phyloP scores from a whole-genome alignment of 1,140 invertebrate species.

The Whitmania pigra region DNA sequence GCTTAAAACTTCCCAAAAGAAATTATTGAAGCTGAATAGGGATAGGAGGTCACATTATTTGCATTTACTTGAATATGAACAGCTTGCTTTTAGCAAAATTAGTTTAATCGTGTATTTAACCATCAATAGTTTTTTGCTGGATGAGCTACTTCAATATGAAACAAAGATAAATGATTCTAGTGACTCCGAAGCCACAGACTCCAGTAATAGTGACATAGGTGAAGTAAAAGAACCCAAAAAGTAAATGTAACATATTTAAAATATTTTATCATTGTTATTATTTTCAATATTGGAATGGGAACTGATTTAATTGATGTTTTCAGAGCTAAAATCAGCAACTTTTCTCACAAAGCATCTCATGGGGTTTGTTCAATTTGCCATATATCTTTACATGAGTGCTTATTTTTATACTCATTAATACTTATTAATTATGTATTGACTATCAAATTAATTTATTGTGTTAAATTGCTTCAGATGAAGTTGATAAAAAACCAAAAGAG shows the following conservation, averaged over 20 bases:
- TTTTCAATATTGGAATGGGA: background rate
- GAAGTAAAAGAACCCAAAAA: background rate
- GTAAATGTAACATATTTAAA: background rate
- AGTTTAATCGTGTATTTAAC: background rate
- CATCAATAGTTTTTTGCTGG: background rate
- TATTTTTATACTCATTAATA: too few species aligned
- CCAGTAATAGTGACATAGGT: background rate
- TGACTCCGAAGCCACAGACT: constrained; percentile 4
- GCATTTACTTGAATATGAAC: background rate
- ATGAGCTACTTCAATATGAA: constrained; percentile 5
- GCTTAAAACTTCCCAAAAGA: constrained; percentile 4
- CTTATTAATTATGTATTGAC: too few species aligned
- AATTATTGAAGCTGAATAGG: constrained; percentile 7
- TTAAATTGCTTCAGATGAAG: too few species aligned
- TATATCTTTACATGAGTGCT: too few species aligned
- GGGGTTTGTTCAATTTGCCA: background rate
- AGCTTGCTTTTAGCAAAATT: background rate
- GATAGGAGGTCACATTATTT: background rate
- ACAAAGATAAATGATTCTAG: background rate
- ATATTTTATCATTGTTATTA: background rate
- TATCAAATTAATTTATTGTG: too few species aligned
- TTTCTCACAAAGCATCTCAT: background rate
- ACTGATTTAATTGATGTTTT: too few species aligned
- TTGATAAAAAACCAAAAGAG: too few species aligned
- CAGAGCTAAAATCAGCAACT: too few species aligned